phyloP scores from a whole-genome alignment of 2,888 invertebrate species.

The Rambutsinella grinnellia region DNA sequence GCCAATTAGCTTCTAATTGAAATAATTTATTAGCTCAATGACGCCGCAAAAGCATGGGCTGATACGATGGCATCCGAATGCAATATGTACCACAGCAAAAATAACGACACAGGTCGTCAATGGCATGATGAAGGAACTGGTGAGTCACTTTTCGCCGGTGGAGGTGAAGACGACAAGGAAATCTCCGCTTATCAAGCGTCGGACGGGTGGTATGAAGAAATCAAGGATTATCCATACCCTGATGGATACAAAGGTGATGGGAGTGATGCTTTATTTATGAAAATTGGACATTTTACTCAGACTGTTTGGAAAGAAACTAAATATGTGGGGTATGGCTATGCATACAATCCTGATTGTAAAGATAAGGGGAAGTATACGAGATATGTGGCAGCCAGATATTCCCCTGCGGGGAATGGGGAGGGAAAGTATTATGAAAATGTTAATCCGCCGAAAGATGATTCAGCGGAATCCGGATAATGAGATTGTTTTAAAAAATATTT shows the following conservation, averaged over 20 bases:
- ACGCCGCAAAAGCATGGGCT: slow-evolving; percentile 35
- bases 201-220: slow-evolving; percentile 45
- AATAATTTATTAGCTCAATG: slow-evolving; percentile 35
- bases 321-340: slow-evolving; percentile 41
- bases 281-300: slow-evolving; percentile 37
- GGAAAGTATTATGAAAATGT: slow-evolving; percentile 23
- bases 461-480: too few species aligned
- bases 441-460: background rate
- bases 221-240: slow-evolving; percentile 29
- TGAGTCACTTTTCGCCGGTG: background rate
- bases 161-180: background rate
- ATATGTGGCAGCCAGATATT: slow-evolving; percentile 29
- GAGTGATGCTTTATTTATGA: slow-evolving; percentile 8
- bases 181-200: slow-evolving; percentile 19
- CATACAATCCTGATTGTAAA: slow-evolving; percentile 18
- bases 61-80: slow-evolving; percentile 25
- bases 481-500: too few species aligned
- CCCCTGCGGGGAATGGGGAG: slow-evolving; percentile 30
- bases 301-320: slow-evolving; percentile 40
- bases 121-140: slow-evolving; percentile 18
- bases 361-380: background rate
- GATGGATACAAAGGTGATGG: slow-evolving; percentile 1
- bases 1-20: too few species aligned
- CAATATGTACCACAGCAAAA: slow-evolving; percentile 40
- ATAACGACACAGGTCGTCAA: background rate